These are phyloP conservation scores for Orthonychiurus folsomi DNA, from an alignment of 2,888 invertebrate species.

Conservation along the genomic window DNA sequence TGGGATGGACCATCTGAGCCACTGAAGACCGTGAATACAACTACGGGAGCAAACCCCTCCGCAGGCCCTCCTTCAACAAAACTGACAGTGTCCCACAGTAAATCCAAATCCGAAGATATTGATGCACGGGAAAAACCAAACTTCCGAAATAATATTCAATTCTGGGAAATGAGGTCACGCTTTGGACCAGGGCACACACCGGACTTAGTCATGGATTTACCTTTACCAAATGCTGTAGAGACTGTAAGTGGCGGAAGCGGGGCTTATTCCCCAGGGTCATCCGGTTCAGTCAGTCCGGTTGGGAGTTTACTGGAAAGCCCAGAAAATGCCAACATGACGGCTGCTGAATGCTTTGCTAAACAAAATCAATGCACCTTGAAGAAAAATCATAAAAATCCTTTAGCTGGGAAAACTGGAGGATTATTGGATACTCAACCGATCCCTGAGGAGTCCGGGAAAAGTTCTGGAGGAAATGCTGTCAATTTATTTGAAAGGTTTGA, in stretches of 20 bases:
- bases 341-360: constrained; percentile 67
- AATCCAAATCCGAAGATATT: constrained; percentile 22
- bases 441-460: background rate
- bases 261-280: constrained; percentile 6
- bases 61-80: background rate
- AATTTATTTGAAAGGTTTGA: background rate
- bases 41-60: background rate
- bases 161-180: constrained; percentile 41
- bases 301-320: constrained; percentile 45
- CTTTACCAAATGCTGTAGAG: constrained; percentile 47
- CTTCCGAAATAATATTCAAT: constrained; percentile 42
- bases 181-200: constrained; percentile 52
- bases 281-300: constrained; percentile 20
- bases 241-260: background rate
- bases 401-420: constrained; percentile 28
- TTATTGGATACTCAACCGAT: constrained; percentile 25
- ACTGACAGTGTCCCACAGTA: constrained; percentile 4
- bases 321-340: constrained; percentile 56
- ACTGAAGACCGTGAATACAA: too few species aligned
- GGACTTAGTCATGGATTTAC: constrained; percentile 74
- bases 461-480: background rate
- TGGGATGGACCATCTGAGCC: constrained; percentile 11
- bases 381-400: constrained; percentile 52
- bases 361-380: constrained; percentile 69
- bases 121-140: constrained; percentile 17